Conservation (phyloP, 2,113 vertebrate species). For the Ardeotis arabs region DNA sequence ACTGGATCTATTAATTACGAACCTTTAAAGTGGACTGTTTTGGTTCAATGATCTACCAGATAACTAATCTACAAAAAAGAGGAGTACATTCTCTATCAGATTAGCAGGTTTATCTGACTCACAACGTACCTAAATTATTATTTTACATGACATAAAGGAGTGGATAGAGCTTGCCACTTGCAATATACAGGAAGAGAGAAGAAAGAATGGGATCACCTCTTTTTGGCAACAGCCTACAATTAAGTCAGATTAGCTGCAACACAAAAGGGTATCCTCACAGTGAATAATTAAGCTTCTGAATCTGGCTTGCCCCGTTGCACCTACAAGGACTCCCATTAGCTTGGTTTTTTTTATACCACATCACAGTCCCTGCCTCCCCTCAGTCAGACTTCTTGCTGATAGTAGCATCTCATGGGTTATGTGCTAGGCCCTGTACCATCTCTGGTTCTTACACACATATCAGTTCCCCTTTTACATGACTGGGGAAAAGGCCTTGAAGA, state of each 20-base stretch:
- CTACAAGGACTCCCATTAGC: not conserved
- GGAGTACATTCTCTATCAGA: not conserved
- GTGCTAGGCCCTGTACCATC: not conserved
- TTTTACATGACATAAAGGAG: not conserved
- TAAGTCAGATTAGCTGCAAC: not conserved
- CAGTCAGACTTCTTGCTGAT: not conserved
- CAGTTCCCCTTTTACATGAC: not conserved
- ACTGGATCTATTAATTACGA: not conserved
- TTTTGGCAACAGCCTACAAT: not conserved
- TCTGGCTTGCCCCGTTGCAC: not conserved
- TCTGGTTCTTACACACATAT: accelerated
- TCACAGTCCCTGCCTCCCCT: not conserved
- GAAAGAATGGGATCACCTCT: not conserved
- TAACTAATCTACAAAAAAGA: not conserved
- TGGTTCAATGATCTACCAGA: not conserved
- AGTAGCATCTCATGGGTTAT: not conserved
- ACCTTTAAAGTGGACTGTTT: not conserved
- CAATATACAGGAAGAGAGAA: not conserved
- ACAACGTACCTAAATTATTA: not conserved
- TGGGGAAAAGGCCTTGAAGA: not conserved
- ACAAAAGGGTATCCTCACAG: not conserved
- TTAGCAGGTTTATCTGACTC: not conserved
- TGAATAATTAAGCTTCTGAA: not conserved
- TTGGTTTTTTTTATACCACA: not conserved
- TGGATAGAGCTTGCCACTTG: not conserved